Percentiles rank a stretch among this genome's conserved stretches.
phyloP scores from a whole-genome alignment of 1,140 invertebrate genomes.

The Brachionus paranguensis region DNA sequence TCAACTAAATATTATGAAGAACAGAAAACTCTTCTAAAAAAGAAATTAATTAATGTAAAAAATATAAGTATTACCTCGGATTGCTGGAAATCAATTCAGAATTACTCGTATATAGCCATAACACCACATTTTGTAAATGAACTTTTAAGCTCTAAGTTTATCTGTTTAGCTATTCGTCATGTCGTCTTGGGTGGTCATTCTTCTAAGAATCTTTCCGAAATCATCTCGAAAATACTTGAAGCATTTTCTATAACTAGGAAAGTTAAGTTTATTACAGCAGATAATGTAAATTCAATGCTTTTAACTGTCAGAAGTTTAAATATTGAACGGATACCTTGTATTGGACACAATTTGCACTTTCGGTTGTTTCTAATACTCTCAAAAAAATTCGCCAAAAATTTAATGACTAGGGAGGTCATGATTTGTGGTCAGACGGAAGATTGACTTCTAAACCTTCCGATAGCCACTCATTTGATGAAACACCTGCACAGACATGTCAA shows the following conservation, averaged over 20 bases:
- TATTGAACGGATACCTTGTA: too few relatives aligned
- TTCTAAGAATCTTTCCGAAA: background rate
- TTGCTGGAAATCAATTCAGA: slow-evolving; percentile 21
- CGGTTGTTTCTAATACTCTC: background rate
- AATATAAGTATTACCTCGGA: background rate
- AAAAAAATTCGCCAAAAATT: background rate
- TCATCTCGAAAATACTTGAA: background rate
- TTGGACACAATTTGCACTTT: slow-evolving; percentile 1
- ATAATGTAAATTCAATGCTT: too few relatives aligned
- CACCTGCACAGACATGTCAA: background rate
- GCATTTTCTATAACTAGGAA: too few relatives aligned
- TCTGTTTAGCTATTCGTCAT: background rate
- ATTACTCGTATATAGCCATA: background rate
- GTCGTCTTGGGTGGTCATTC: background rate
- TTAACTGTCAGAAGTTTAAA: too few relatives aligned
- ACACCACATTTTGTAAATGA: slow-evolving; percentile 16
- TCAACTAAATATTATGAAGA: background rate
- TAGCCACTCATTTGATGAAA: background rate
- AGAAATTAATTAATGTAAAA: background rate
- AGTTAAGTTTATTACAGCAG: too few relatives aligned
- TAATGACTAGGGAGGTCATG: background rate
- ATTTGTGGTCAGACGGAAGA: background rate
- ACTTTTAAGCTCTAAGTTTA: background rate
- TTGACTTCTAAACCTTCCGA: background rate
- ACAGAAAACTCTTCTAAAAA: background rate